These are phyloP conservation scores for Caenorhabditis tropicalis DNA, from an alignment of 1,140 invertebrate species.

Conservation along the genomic window DNA sequence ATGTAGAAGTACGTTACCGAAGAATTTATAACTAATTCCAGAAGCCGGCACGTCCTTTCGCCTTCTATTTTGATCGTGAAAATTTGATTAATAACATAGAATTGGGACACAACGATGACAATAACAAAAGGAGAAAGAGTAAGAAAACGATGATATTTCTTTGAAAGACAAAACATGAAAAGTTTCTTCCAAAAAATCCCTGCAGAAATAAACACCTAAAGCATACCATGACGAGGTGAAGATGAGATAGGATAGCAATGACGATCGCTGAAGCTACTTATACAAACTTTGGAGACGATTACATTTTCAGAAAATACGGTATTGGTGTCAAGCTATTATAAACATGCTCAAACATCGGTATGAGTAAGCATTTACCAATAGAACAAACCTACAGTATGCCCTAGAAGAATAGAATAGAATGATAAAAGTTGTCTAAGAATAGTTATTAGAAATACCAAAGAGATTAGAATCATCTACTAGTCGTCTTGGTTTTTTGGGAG, in stretches of 20 bases:
- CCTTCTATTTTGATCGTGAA: not conserved
- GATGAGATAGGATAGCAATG: not conserved
- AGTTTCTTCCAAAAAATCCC: too few species aligned
- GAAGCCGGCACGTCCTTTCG: constrained; percentile 1
- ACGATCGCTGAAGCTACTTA: not conserved
- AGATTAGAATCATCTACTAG: not conserved
- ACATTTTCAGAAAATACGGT: not conserved
- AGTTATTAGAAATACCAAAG: not conserved
- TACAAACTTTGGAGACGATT: not conserved
- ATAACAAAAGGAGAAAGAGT: too few species aligned
- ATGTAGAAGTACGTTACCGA: not conserved
- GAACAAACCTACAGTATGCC: not conserved
- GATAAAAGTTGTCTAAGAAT: not conserved
- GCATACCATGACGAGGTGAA: too few species aligned
- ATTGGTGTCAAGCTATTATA: not conserved
- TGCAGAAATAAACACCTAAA: too few species aligned
- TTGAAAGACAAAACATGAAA: too few species aligned
- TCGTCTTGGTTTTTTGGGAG: not conserved
- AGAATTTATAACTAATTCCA: constrained; percentile 31
- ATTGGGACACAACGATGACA: not conserved
- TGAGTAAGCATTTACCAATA: not conserved
- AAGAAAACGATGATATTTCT: too few species aligned
- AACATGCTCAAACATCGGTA: not conserved
- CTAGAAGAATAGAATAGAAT: not conserved
- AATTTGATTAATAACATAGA: constrained; percentile 2